Conservation (phyloP, 2,888 invertebrate genomes). For the Phymatocera aterrima region DNA sequence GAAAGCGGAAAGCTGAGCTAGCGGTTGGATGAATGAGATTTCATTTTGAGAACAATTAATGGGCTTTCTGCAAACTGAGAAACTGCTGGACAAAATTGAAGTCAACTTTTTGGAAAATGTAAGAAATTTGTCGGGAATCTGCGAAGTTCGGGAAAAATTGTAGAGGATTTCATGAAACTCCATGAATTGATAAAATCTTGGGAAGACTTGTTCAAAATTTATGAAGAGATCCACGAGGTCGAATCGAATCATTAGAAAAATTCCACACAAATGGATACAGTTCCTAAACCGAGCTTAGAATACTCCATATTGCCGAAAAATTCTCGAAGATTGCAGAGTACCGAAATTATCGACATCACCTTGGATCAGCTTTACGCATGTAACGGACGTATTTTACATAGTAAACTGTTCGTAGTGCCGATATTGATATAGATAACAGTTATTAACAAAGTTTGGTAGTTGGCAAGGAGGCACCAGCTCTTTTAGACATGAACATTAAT, state of each 20-base stretch:
- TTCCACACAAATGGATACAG: too few species aligned
- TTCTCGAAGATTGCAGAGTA: neutral
- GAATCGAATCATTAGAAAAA: too few species aligned
- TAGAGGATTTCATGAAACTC: too few species aligned
- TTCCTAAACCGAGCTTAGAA: too few species aligned
- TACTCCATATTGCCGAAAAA: neutral
- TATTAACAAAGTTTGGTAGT: conserved; percentile 15
- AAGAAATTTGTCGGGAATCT: too few species aligned
- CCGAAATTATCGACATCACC: neutral
- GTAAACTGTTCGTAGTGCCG: conserved; percentile 9
- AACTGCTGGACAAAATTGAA: too few species aligned
- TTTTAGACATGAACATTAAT: neutral
- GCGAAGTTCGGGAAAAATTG: too few species aligned
- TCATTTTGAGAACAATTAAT: neutral
- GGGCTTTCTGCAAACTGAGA: neutral
- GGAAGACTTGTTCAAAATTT: too few species aligned
- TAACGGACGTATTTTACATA: conserved; percentile 1
- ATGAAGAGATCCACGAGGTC: too few species aligned
- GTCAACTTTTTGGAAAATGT: too few species aligned
- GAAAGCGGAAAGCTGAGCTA: neutral
- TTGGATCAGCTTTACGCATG: neutral
- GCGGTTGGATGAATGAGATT: neutral
- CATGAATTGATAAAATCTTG: too few species aligned
- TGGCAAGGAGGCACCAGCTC: neutral
- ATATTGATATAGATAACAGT: conserved; percentile 28